A percentile compares a stretch with the other conserved stretches of the same genome.
Evolutionary conservation across 2,113 vertebrate species (phyloP).

Genomic region (Aegotheles bennettii): DNA sequence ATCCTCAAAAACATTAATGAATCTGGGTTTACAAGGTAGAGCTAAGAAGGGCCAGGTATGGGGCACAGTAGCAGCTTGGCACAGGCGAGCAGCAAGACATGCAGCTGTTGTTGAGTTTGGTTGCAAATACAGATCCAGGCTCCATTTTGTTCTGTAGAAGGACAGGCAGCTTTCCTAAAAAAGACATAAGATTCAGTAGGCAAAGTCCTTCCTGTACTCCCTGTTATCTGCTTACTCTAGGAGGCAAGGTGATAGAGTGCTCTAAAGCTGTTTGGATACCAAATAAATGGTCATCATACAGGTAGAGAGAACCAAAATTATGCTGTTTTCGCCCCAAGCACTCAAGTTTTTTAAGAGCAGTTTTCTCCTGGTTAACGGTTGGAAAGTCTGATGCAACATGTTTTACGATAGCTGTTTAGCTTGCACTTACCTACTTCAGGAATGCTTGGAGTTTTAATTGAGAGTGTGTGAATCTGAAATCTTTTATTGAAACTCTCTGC

Average conservation of each 20-base stretch:
- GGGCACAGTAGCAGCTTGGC: accelerated
- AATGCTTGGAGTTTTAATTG: background rate
- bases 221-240: background rate
- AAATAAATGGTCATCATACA: background rate
- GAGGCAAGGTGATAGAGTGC: background rate
- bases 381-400: accelerated
- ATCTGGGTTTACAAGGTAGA: background rate
- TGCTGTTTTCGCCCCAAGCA: background rate
- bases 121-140: background rate
- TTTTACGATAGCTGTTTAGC: background rate
- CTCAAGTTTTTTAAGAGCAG: background rate
- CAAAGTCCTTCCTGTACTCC: background rate
- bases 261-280: background rate
- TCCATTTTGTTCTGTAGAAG: background rate
- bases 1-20: background rate
- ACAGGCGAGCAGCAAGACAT: background rate
- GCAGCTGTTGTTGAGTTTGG: background rate
- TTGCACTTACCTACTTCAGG: background rate
- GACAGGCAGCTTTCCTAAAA: background rate
- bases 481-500: background rate
- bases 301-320: background rate
- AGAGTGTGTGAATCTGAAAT: background rate
- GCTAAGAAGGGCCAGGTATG: background rate
- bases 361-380: background rate
- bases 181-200: background rate